Evolutionary conservation across 2,888 invertebrate species (phyloP).

Genomic region (Dorcus parallelipipedus): DNA sequence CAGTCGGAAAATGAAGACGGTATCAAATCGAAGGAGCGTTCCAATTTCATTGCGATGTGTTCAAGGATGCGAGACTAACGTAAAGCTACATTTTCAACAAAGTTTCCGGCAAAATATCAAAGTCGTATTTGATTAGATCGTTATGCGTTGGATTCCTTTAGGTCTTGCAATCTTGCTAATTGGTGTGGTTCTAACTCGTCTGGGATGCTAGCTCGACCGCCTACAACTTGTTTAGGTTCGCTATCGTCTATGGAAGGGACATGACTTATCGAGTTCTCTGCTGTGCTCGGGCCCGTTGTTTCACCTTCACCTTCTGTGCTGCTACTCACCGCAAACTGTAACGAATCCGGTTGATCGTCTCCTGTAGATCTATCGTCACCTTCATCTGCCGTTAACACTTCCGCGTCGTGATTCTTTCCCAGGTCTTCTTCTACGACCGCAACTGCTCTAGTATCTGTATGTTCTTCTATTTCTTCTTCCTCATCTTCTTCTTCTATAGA

Average conservation of each 20-base stretch:
- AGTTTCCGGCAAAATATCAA: not conserved
- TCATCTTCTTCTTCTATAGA: conserved; percentile 21
- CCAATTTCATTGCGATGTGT: no score
- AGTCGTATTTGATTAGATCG: not conserved
- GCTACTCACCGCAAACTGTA: conserved; percentile 61
- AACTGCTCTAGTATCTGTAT: conserved; percentile 6
- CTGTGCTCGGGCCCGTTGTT: conserved; percentile 60
- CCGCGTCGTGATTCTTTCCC: conserved; percentile 17
- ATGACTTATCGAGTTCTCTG: conserved; percentile 59
- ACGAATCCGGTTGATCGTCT: conserved; percentile 59
- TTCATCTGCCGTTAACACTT: conserved; percentile 31
- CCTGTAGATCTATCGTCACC: conserved; percentile 44
- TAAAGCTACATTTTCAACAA: no score
- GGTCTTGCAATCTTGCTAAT: conserved; percentile 79
- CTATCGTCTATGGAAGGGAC: conserved; percentile 41
- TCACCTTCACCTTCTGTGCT: conserved; percentile 67
- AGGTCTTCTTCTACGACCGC: conserved; percentile 18
- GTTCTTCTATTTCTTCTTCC: conserved; percentile 24
- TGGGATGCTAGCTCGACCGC: conserved; percentile 79
- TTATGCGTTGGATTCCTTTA: conserved; percentile 90
- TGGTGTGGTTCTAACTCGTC: conserved; percentile 88
- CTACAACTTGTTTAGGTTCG: conserved; percentile 67
- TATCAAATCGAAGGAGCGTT: no score
- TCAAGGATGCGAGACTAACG: no score
- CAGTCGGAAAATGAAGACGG: no score